Evolutionary conservation across 2,113 vertebrate genomes (phyloP).

Genomic region (Odontophorus gujanensis): DNA sequence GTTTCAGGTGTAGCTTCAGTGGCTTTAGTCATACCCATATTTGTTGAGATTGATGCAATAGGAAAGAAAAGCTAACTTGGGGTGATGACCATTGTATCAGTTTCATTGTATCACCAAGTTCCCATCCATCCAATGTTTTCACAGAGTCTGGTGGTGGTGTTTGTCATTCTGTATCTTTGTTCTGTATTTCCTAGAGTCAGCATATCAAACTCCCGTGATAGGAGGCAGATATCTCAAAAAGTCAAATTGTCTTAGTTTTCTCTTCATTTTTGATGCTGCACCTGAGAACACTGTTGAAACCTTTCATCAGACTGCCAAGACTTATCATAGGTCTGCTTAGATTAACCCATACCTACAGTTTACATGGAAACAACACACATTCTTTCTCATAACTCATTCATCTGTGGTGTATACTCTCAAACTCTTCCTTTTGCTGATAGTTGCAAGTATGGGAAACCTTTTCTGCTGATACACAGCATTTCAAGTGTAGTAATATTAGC

Average conservation of each 20-base stretch:
- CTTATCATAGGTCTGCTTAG: not conserved
- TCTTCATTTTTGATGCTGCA: not conserved
- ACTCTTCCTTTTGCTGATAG: not conserved
- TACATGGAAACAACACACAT: accelerated
- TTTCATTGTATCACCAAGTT: not conserved
- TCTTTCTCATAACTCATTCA: not conserved
- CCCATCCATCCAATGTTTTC: not conserved
- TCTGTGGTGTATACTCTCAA: not conserved
- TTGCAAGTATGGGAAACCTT: not conserved
- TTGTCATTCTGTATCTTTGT: too few relatives aligned
- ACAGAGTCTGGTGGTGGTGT: not conserved
- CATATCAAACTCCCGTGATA: not conserved
- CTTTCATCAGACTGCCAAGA: accelerated
- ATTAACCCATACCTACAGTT: not conserved
- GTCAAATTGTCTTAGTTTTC: not conserved
- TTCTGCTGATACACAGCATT: not conserved
- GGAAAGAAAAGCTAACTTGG: not conserved
- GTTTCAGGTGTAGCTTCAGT: not conserved
- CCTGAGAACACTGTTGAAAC: not conserved
- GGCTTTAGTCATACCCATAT: not conserved
- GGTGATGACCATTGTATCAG: not conserved
- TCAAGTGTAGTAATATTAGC: not conserved
- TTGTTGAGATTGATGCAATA: not conserved
- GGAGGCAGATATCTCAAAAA: not conserved
- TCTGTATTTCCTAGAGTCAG: not conserved